Percentiles rank a stretch among this genome's conserved stretches.
These are phyloP conservation scores for Muraenolepis orangiensis DNA, from an alignment of 2,797 vertebrate species.

Conservation along the genomic window DNA sequence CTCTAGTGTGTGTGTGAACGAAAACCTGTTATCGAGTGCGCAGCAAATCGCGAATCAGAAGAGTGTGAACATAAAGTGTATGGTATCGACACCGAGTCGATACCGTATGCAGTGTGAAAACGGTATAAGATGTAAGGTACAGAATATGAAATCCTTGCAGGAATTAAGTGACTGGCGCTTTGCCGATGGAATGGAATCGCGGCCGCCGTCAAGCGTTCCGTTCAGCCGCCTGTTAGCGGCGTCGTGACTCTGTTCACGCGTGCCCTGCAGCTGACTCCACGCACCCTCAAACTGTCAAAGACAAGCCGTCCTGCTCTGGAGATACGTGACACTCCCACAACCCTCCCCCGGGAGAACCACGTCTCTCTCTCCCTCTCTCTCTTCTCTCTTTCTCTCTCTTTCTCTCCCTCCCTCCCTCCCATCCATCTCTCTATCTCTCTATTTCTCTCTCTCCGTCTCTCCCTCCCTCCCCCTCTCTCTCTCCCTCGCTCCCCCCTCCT, in stretches of 20 bases:
- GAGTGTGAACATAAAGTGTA: no score
- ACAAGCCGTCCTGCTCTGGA: slow-evolving; percentile 7
- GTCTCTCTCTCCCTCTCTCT: neutral
- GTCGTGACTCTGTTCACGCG: neutral
- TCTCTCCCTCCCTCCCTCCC: neutral
- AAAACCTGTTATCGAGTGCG: no score
- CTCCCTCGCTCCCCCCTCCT: no score
- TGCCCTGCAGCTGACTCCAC: slow-evolving; percentile 29
- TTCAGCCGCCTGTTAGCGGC: slow-evolving; percentile 23
- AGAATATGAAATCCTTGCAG: no score
- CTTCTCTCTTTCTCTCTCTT: neutral
- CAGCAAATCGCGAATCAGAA: no score
- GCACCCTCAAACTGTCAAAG: slow-evolving; percentile 35
- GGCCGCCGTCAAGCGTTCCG: neutral
- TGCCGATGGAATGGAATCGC: no score
- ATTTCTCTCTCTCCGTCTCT: no score
- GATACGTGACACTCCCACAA: slow-evolving; percentile 19
- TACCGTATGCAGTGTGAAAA: no score
- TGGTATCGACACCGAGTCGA: no score
- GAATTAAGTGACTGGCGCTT: neutral
- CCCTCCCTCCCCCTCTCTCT: no score
- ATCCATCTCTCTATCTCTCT: neutral
- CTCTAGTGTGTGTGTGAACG: no score
- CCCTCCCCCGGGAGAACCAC: neutral
- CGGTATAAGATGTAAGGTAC: no score